phyloP scores from a whole-genome alignment of 2,888 invertebrate species.

The Patella pellucida region DNA sequence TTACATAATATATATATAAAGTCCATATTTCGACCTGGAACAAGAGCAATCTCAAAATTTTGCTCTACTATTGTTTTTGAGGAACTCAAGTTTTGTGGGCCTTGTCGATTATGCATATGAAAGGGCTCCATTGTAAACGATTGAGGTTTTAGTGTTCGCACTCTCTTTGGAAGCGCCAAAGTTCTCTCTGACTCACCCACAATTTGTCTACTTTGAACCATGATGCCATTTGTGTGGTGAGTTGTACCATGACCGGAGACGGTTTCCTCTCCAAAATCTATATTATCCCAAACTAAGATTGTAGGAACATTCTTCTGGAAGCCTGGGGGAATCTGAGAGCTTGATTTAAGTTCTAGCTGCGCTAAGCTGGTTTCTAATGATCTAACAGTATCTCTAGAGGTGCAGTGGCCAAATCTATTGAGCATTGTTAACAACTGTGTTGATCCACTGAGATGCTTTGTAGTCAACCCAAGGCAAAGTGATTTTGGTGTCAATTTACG shows the following conservation, averaged over 20 bases:
- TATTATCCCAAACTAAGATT: conserved; percentile 4
- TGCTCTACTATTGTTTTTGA: not conserved
- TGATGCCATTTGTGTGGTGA: not conserved
- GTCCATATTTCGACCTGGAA: not conserved
- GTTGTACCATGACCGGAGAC: not conserved
- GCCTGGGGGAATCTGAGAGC: not conserved
- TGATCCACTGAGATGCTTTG: not conserved
- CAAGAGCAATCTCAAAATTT: not conserved
- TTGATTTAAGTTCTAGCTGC: not conserved
- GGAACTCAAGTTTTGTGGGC: not conserved
- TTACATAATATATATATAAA: not conserved
- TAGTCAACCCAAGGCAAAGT: not conserved
- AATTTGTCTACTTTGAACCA: not conserved
- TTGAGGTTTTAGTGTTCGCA: not conserved
- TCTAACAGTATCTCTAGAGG: not conserved
- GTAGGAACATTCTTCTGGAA: not conserved
- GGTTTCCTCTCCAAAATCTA: conserved; percentile 5
- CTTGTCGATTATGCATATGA: not conserved
- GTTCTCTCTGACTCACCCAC: not conserved
- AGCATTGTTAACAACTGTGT: not conserved
- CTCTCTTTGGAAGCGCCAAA: not conserved
- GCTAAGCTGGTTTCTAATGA: not conserved
- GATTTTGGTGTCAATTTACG: not conserved
- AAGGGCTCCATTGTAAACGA: not conserved
- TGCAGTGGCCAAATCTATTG: not conserved